Percentiles rank a stretch among this genome's conserved stretches.
Conservation (phyloP, 1,140 invertebrate species). For the Hycleus cichorii region DNA sequence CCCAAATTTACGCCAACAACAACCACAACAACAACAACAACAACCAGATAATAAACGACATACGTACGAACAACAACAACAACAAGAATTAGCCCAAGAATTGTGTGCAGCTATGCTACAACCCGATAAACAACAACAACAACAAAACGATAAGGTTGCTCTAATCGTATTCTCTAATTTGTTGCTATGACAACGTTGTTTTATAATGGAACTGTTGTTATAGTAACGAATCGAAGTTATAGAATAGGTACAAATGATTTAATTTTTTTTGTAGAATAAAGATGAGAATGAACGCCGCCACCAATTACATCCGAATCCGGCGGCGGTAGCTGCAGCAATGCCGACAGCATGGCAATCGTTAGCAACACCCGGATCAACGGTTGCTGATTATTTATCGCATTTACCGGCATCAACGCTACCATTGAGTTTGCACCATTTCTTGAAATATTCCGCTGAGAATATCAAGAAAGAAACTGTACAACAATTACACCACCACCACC, state of each 20-base stretch:
- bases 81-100: constrained; percentile 35
- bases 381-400: constrained; percentile 74
- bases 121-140: constrained; percentile 14
- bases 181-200: too few species aligned
- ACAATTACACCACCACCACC: constrained; percentile 38
- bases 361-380: constrained; percentile 62
- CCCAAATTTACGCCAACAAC: constrained; percentile 21
- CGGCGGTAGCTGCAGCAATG: constrained; percentile 27
- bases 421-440: constrained; percentile 71
- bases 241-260: background rate
- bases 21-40: constrained; percentile 6
- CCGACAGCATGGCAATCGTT: constrained; percentile 61
- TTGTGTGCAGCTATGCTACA: constrained; percentile 36
- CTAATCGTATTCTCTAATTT: background rate
- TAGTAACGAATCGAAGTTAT: too few species aligned
- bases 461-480: constrained; percentile 57
- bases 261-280: constrained; percentile 16
- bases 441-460: constrained; percentile 73
- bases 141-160: constrained; percentile 9
- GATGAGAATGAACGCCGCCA: constrained; percentile 21
- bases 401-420: constrained; percentile 65
- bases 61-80: constrained; percentile 32
- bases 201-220: too few species aligned
- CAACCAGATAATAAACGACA: constrained; percentile 24
- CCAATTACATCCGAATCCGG: constrained; percentile 13